Base-by-base conservation (phyloP, 2,797 vertebrate genomes). In the Ficedula albicollis region DNA sequence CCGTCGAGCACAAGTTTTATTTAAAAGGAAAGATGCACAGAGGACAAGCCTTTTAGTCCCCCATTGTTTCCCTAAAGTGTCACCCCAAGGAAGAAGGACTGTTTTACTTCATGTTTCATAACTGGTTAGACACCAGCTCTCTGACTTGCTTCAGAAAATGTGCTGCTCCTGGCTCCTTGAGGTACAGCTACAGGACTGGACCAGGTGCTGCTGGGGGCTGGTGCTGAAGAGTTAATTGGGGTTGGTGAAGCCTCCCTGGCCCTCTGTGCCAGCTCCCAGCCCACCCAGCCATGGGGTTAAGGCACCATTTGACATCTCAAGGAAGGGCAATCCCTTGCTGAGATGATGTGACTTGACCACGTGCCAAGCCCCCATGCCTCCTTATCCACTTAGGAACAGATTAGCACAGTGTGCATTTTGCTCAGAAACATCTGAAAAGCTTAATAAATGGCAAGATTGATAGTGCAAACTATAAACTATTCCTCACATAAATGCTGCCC, bases 341-440 rank as follows among this genome's bases (percentile, higher is more conserved):
- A 67, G 78, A 49, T 69, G 26, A 84, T 64, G 78, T 74, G 89
- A 93, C 67, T 10, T 89, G 75, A 83, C 48, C 20, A n/a, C 11
- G 1, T 23, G 78, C 81, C 87, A 95, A 92, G 44, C 26, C 41
- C 58, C 51, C 41, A n/a, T 55, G 78, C 73, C 73, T 83, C 78
- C 49, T 64, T 56, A 67, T 22, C 63, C 83, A 76, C 77, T 69
- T 69, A 89, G 54, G 87, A 96, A 92, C 51, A 93, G 69, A 87
- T 94, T 58, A 92, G 67, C 55, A 69, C 77, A 74, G 89, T 1
- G 1, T 84, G 81, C 44, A 26, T 81, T 91, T 87, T 92, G 46
- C 66, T 90, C 62, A 78, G 93, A 81, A 93, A 84, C 62, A 85
- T 80, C 60, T 89, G 76, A 86, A 91, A 78, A 86, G 17, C 82